Percentiles rank a stretch among this genome's conserved stretches.
phyloP scores from a whole-genome alignment of 1,140 invertebrate genomes.

The Trialeurodes vaporariorum region DNA sequence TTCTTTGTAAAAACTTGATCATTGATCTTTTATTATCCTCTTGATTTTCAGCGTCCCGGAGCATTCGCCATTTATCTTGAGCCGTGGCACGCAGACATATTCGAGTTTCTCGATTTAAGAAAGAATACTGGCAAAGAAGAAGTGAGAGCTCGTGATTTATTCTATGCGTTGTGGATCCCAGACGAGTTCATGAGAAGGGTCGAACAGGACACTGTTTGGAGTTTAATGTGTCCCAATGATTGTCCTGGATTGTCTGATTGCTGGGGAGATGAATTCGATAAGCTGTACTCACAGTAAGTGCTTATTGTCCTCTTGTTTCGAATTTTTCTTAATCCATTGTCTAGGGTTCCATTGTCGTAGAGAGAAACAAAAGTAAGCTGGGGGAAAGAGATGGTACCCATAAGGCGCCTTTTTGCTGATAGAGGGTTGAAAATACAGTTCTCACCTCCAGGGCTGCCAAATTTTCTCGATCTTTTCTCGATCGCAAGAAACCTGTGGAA shows the following conservation, averaged over 20 bases:
- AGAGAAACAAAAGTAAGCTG: too few relatives aligned
- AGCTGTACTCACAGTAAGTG: conserved; percentile 63
- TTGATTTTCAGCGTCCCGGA: conserved; percentile 71
- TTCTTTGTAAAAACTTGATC: too few relatives aligned
- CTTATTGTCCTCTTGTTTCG: too few relatives aligned
- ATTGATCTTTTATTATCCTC: too few relatives aligned
- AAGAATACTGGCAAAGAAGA: conserved; percentile 94
- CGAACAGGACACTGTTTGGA: conserved; percentile 77
- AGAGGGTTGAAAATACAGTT: too few relatives aligned
- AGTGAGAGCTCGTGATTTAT: conserved; percentile 85
- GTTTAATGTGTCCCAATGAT: conserved; percentile 92
- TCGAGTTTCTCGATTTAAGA: conserved; percentile 86
- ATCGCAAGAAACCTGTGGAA: too few relatives aligned
- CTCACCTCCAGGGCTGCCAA: too few relatives aligned
- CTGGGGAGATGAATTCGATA: conserved; percentile 92
- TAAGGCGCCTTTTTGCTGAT: too few relatives aligned
- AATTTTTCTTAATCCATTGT: too few relatives aligned
- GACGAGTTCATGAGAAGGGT: conserved; percentile 98
- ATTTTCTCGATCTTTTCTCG: too few relatives aligned
- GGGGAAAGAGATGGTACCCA: too few relatives aligned
- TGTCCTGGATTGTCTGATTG: conserved; percentile 80
- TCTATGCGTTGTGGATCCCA: conserved; percentile 96
- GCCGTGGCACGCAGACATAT: conserved; percentile 97
- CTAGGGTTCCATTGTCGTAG: too few relatives aligned
- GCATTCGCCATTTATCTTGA: conserved; percentile 98